Evolutionary conservation across 2,888 invertebrate genomes (phyloP), one percentile per base, ranked within the genome.

Genomic region (Prosopocoilus inquinatus): DNA sequence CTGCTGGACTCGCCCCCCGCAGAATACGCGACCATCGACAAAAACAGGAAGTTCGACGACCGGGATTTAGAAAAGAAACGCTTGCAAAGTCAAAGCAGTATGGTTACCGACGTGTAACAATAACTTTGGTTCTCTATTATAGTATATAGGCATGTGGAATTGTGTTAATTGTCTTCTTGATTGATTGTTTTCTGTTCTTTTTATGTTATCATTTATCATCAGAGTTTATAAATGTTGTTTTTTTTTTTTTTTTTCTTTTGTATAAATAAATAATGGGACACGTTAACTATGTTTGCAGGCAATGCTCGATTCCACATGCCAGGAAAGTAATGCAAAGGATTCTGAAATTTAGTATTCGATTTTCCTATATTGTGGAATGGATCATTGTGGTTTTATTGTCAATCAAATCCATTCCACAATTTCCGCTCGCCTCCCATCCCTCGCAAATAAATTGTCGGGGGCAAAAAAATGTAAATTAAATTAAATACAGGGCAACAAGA

Each of bases 401-500:
- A 55, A 38, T 16, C 35, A 47, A 50, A 45, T 54, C 57, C 48
- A 60, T 58, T 59, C 49, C 50, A 54, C 47, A 48, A 51, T 52
- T 55, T 39, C n/a, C n/a, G n/a, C n/a, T n/a, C n/a, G n/a, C n/a
- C 55, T 9, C 11, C 12, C 32, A n/a, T n/a, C n/a, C 20, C 20
- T 28, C 20, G 20, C 20, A 28, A 28, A 28, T 7, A 46, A 32
- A 39, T 46, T 47, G 9, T 45, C 20, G 32, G 4, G 9, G 43
- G 9, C 9, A 46, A 45, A 38, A 13, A 15, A 9, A 11, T 50
- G 13, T 16, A 36, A 55, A 45, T 51, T 41, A 56, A 32, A 44
- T 35, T 44, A 45, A 52, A 53, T 54, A 55, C 79, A 91, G 91
- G 90, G 68, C 85, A 87, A 64, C 88, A 90, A 74, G 92, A 92